Percentiles rank a stretch among this genome's conserved stretches.
These are phyloP conservation scores for Danio tinwini DNA, from an alignment of 2,797 vertebrate genomes.

Conservation along the genomic window DNA sequence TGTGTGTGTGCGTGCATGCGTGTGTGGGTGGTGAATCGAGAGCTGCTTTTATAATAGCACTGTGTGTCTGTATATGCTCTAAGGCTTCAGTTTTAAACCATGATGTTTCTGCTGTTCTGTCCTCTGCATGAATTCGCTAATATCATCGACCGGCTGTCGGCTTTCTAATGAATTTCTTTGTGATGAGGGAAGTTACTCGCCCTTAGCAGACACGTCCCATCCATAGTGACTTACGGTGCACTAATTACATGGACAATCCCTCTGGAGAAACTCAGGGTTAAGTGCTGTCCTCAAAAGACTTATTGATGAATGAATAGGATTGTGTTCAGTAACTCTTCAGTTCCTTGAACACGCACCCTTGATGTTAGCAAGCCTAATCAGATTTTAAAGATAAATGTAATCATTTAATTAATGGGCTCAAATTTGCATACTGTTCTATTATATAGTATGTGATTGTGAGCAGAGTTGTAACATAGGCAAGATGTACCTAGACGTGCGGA, in stretches of 20 bases:
- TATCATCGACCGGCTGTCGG: conserved; percentile 40
- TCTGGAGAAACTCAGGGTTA: conserved; percentile 16
- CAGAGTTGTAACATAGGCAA: no score
- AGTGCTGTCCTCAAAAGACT: conserved; percentile 26
- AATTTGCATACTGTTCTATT: no score
- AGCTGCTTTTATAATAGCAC: conserved; percentile 31
- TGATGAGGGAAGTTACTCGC: not conserved
- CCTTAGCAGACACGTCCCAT: conserved; percentile 18
- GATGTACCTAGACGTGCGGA: no score
- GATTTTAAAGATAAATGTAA: not conserved
- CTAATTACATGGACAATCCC: conserved; percentile 18
- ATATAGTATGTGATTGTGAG: no score
- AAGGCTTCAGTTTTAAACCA: conserved; percentile 14
- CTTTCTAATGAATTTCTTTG: conserved; percentile 50
- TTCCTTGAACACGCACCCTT: conserved; percentile 4
- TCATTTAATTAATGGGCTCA: not conserved
- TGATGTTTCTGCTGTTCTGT: conserved; percentile 21
- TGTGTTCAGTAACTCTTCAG: not conserved
- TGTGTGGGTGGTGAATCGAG: not conserved
- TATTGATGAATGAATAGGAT: conserved; percentile 27
- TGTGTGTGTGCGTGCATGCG: not conserved
- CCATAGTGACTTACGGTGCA: conserved; percentile 7
- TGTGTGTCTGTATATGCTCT: conserved; percentile 27
- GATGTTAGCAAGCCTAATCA: not conserved
- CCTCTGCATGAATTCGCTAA: conserved; percentile 25